A percentile compares a stretch with the other conserved stretches of the same genome.
These are phyloP conservation scores for Ciconia stormi DNA, from an alignment of 2,113 vertebrate genomes.

Conservation along the genomic window DNA sequence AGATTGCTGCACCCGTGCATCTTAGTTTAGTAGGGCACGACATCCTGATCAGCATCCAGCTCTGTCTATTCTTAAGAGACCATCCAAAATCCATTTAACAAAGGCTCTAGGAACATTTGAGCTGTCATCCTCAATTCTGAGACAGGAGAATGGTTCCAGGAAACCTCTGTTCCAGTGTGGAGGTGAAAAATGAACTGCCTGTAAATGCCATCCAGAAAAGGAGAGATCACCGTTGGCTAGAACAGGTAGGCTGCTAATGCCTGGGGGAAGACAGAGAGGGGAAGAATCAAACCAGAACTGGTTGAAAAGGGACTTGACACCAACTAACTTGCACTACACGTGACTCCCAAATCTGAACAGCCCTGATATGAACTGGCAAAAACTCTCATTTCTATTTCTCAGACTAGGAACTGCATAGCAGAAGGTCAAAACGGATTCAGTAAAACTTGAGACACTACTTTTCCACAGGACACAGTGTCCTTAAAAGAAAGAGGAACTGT, in stretches of 20 bases:
- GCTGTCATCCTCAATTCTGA: neutral
- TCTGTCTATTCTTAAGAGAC: neutral
- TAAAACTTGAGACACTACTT: neutral
- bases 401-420: neutral
- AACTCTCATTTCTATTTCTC: neutral
- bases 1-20: neutral
- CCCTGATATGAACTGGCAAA: neutral
- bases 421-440: neutral
- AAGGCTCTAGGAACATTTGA: neutral
- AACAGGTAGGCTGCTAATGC: neutral
- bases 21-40: neutral
- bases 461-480: neutral
- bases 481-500: neutral
- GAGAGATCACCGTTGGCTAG: neutral
- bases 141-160: neutral
- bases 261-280: neutral
- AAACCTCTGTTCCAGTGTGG: neutral
- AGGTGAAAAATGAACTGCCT: neutral
- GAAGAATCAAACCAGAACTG: neutral
- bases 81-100: neutral
- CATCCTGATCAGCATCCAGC: neutral
- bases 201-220: neutral
- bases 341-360: neutral
- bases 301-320: neutral
- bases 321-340: fast-evolving